A percentile compares a stretch with the other conserved stretches of the same genome.
These are phyloP conservation scores for Lucilia sericata DNA, from an alignment of 1,140 invertebrate genomes.

Conservation along the genomic window DNA sequence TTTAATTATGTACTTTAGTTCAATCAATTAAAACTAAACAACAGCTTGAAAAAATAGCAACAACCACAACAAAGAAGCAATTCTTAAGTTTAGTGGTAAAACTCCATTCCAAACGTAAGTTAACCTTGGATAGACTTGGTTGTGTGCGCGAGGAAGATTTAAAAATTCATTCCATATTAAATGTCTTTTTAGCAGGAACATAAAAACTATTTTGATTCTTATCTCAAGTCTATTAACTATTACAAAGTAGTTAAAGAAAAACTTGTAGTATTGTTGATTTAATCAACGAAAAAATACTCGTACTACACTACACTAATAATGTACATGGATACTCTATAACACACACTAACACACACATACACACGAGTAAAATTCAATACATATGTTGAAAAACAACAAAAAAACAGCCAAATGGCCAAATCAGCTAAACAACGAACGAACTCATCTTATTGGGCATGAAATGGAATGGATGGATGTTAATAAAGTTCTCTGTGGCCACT, in stretches of 20 bases:
- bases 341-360: background rate
- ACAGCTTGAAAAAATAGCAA: background rate
- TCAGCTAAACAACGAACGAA: background rate
- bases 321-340: background rate
- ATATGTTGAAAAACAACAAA: background rate
- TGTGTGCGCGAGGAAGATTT: background rate
- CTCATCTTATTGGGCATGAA: background rate
- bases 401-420: background rate
- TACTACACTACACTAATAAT: background rate
- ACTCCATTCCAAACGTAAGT: background rate
- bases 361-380: background rate
- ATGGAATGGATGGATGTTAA: conserved; percentile 31
- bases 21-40: background rate
- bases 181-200: background rate
- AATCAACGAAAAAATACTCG: conserved; percentile 28
- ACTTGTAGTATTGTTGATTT: conserved; percentile 35
- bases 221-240: conserved; percentile 19
- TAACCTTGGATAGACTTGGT: background rate
- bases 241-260: conserved; percentile 26
- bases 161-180: background rate
- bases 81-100: background rate
- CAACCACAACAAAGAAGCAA: too few species aligned
- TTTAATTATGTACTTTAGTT: background rate
- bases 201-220: background rate
- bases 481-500: conserved; percentile 31